Conservation (phyloP, 2,888 invertebrate genomes). For the Lithophane ornitopus region DNA sequence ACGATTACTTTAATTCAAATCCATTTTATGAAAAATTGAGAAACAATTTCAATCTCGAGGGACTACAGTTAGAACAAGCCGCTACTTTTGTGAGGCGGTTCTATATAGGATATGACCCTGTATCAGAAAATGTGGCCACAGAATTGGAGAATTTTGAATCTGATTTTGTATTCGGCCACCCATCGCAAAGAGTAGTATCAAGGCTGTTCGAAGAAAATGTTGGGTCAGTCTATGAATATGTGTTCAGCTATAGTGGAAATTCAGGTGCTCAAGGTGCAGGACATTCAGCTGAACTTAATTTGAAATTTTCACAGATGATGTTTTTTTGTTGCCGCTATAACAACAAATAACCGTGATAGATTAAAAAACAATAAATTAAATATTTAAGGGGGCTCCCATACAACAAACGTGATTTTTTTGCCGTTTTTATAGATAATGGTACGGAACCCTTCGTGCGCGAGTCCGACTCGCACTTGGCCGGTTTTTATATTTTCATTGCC, state of each 20-base stretch:
- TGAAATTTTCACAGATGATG: too few species aligned
- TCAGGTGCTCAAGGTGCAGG: conserved; percentile 72
- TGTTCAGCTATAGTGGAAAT: conserved; percentile 80
- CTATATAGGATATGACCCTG: conserved; percentile 83
- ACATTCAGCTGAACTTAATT: conserved; percentile 80
- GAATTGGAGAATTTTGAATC: conserved; percentile 81
- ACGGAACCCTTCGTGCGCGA: too few species aligned
- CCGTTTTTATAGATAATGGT: too few species aligned
- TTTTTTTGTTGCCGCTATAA: too few species aligned
- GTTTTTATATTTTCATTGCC: background rate
- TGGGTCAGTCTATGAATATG: conserved; percentile 80
- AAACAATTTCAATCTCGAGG: conserved; percentile 80
- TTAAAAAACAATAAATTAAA: too few species aligned
- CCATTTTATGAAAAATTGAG: conserved; percentile 79
- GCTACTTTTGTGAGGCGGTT: conserved; percentile 79
- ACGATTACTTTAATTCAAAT: conserved; percentile 77
- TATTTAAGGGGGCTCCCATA: too few species aligned
- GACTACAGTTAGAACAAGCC: conserved; percentile 71
- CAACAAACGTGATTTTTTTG: too few species aligned
- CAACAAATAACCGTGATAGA: too few species aligned
- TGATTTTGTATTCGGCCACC: conserved; percentile 83
- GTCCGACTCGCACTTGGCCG: too few species aligned
- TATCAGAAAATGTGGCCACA: conserved; percentile 72
- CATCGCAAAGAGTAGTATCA: conserved; percentile 79
- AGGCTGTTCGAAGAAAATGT: conserved; percentile 79